Evolutionary conservation across 2,113 vertebrate genomes (phyloP), one percentile per base, ranked within the genome.

Genomic region (Chaetorhynchus papuensis): DNA sequence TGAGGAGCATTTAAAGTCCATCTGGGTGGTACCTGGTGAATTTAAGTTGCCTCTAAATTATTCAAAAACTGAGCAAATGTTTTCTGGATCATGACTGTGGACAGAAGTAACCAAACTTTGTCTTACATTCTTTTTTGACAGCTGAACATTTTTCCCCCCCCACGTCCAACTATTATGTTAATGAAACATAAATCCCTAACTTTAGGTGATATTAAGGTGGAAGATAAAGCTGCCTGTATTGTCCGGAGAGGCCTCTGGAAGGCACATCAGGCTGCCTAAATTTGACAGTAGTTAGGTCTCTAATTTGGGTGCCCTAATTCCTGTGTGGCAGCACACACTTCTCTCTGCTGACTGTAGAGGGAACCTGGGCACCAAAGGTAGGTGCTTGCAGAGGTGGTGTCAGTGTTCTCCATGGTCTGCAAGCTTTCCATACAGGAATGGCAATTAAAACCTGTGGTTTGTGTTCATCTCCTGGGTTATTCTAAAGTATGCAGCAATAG

Each of bases 321-420:
- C 57, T 56, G 13, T 28, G 27, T 82, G 70, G 33, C 87, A 83
- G 8, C n/a, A 19, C 82, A 90, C 53, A 76, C 10, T 84, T 93
- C 87, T 93, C 74, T 57, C 65, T 87, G 8, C 41, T 53, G 88
- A 76, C 90, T 93, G 66, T 50, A 88, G 95, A 90, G 79, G 94
- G 88, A 97, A 94, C 75, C 84, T 91, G 82, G 84, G 77, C 44
- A 87, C 65, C 74, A 89, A 93, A 84, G 64, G 81, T 42, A 75
- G 15, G 15, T 63, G 39, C 39, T 59, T 52, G 56, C 57, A 85
- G 70, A 79, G 66, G 18, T 52, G 28, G 9, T 54, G 39, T 52
- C 57, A 8, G 5, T 35, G 13, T 17, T 94, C 57, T 71, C 57
- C 57, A 31, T 22, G 26, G 26, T 35, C 71, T 86, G 33, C 15